Evolutionary conservation across 2,797 vertebrate genomes (phyloP).

Genomic region (Dendrocincla tyrannina): DNA sequence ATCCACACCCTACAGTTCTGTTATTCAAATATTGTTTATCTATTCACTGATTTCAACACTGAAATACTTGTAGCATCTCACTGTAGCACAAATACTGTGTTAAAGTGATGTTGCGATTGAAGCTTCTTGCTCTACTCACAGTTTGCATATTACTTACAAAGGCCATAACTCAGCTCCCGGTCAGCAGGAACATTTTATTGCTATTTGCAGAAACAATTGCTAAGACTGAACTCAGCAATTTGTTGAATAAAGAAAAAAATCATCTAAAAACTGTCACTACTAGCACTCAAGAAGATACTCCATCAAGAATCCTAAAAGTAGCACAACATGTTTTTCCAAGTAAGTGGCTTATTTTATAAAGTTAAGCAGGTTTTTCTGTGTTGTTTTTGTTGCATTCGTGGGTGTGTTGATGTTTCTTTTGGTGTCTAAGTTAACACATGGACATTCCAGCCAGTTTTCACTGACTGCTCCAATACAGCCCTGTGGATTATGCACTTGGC

Average conservation of each 20-base stretch:
- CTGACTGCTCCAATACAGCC: background rate
- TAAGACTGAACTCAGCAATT: background rate
- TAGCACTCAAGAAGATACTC: background rate
- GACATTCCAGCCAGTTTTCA: conserved; percentile 44
- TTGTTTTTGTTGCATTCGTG: background rate
- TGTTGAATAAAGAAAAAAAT: background rate
- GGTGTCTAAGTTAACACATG: conserved; percentile 29
- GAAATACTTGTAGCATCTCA: background rate
- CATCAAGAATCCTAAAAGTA: background rate
- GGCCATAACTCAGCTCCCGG: background rate
- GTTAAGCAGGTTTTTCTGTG: background rate
- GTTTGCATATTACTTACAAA: background rate
- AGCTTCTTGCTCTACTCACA: background rate
- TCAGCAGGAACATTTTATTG: background rate
- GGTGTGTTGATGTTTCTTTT: background rate
- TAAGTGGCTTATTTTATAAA: background rate
- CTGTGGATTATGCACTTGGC: conserved; percentile 44
- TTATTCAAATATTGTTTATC: background rate
- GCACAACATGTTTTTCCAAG: background rate
- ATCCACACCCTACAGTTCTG: background rate
- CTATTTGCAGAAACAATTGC: background rate
- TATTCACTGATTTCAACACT: background rate
- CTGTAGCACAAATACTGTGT: background rate
- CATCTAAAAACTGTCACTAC: background rate
- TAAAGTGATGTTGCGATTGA: background rate